Conservation (phyloP, 2,797 vertebrate genomes). For the Crocidura indochinensis region DNA sequence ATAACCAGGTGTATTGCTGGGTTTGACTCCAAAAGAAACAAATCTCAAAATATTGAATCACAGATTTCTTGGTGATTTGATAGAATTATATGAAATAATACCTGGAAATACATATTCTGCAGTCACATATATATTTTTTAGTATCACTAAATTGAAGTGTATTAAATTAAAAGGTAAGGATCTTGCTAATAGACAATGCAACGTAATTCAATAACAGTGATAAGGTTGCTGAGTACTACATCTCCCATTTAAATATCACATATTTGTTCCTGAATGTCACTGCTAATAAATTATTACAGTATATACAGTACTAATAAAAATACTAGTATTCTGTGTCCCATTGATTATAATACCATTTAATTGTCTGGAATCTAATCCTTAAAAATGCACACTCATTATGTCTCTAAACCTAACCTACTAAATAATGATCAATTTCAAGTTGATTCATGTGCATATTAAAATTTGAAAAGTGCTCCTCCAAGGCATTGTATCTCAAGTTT, state of each 20-base stretch:
- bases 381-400: background rate
- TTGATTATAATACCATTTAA: background rate
- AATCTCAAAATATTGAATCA: too few species aligned
- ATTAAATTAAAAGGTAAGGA: background rate
- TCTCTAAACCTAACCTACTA: background rate
- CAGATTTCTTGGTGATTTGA: background rate
- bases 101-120: background rate
- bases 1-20: too few species aligned
- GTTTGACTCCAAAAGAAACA: too few species aligned
- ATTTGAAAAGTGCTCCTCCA: constrained; percentile 23
- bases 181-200: constrained; percentile 57
- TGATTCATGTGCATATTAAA: background rate
- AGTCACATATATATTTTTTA: background rate
- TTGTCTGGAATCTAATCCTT: background rate
- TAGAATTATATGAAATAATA: background rate
- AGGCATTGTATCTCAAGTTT: constrained; percentile 28
- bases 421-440: background rate
- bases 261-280: constrained; percentile 23
- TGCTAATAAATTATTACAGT: background rate
- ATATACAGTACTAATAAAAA: background rate
- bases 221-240: background rate
- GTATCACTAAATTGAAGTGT: constrained; percentile 1
- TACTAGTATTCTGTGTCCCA: background rate
- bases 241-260: background rate
- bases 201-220: background rate